A percentile compares a stretch with the other conserved stretches of the same genome.
Conservation (phyloP, 2,797 vertebrate genomes). For the Pipistrellus pipistrellus region DNA sequence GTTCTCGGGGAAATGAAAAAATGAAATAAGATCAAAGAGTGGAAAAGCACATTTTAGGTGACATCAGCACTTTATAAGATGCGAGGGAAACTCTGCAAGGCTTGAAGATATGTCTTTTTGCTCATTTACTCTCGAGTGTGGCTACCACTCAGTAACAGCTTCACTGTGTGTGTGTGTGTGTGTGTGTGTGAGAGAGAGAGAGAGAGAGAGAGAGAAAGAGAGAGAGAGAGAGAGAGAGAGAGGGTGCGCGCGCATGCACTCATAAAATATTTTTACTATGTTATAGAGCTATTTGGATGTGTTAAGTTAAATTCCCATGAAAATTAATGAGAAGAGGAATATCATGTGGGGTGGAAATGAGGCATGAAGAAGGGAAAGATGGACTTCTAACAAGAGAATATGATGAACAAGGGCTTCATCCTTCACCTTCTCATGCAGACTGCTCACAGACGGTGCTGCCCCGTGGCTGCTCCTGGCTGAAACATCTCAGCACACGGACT, state of each 20-base stretch:
- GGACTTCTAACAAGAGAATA: neutral
- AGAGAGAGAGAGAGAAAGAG: no score
- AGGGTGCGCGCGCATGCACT: no score
- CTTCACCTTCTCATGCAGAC: neutral
- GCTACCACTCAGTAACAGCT: neutral
- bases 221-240: no score
- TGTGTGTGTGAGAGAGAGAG: neutral
- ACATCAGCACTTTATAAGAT: neutral
- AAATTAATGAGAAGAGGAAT: neutral
- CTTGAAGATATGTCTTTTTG: neutral
- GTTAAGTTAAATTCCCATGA: neutral
- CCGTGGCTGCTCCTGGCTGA: neutral
- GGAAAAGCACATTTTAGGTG: neutral
- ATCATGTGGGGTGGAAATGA: neutral
- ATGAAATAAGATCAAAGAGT: conserved; percentile 53
- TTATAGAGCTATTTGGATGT: conserved; percentile 5
- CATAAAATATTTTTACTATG: neutral
- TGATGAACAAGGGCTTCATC: neutral
- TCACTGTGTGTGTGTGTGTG: no score
- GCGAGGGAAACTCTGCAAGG: neutral
- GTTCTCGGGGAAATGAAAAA: conserved; percentile 62
- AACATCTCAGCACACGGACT: neutral
- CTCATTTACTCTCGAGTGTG: neutral
- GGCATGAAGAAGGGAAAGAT: neutral
- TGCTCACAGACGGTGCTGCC: neutral